A percentile compares a stretch with the other conserved stretches of the same genome.
Conservation (phyloP, 2,797 vertebrate genomes). For the Catostomus latipinnis region DNA sequence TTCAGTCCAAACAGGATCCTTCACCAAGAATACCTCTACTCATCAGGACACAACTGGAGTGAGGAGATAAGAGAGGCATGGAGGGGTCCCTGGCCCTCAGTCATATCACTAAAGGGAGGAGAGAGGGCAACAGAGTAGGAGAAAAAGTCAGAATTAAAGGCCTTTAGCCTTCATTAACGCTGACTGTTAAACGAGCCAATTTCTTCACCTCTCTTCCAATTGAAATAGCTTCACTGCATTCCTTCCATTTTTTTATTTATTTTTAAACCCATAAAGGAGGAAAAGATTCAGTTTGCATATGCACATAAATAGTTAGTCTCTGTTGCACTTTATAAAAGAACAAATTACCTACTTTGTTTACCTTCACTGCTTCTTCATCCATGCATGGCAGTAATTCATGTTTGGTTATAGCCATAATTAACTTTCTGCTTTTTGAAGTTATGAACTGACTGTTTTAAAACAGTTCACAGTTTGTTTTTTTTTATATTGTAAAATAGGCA, state of each 20-base stretch:
- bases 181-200: not conserved
- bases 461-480: slow-evolving; percentile 1
- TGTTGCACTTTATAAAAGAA: slow-evolving; percentile 4
- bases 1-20: slow-evolving; percentile 62
- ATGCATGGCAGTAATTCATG: slow-evolving; percentile 15
- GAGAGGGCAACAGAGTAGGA: slow-evolving; percentile 4
- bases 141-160: slow-evolving; percentile 8
- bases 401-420: slow-evolving; percentile 1
- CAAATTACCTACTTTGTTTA: not conserved
- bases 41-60: slow-evolving; percentile 65
- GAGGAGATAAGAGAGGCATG: slow-evolving; percentile 65
- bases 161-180: slow-evolving; percentile 58
- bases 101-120: slow-evolving; percentile 49
- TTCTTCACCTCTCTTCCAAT: slow-evolving; percentile 64
- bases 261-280: not conserved
- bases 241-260: not conserved
- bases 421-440: slow-evolving; percentile 20
- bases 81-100: slow-evolving; percentile 56
- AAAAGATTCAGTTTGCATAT: not conserved
- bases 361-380: not conserved
- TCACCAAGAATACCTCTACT: slow-evolving; percentile 58
- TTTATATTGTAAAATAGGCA: slow-evolving; percentile 1
- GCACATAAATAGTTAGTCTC: not conserved
- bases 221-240: not conserved
- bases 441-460: not conserved